Base-by-base conservation (phyloP, 2,888 invertebrate species). In the Lobophora halterata region DNA sequence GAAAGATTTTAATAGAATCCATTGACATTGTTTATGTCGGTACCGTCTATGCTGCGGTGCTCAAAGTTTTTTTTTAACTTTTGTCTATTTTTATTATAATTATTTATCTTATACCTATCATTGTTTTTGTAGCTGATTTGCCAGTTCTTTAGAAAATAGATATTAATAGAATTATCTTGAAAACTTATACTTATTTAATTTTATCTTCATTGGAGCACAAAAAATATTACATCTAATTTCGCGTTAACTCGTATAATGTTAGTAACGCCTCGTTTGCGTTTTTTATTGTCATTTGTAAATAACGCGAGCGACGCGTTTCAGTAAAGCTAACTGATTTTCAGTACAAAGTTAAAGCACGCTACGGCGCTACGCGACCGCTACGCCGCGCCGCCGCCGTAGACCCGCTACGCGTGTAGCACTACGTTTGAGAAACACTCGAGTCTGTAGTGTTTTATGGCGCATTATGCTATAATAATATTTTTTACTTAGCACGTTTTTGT, bases 401-500 rank as follows among this genome's bases (percentile, higher is more conserved):
- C 30, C 32, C 58, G 54, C 61, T 59, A 51, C 46, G 28, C 12
- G 24, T 41, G 50, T 52, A 58, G 61, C 51, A 42, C 42, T 39
- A 28, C 70, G 61, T 76, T 86, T 85, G 81, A 67, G 79, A 76
- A 72, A 28, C 81, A 44, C 54, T 62, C 65, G 65, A 63, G 64
- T 62, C 65, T 69, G 62, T 54, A 32, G 79, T 82, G 79, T 85
- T 85, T 85, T 85, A 87, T 82, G 79, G 80, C 77, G 64, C 75
- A 83, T 82, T 81, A 85, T 78, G 70, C 70, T 73, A 77, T 80
- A 83, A 83, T 85, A 81, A 82, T 85, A 85, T 83, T 83, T 86
- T 85, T 86, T 83, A 85, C 85, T 86, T 85, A 83, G 82, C 85
- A 82, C 83, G 79, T 80, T 77, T 76, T 75, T 72, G 79, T 79